A percentile compares a stretch with the other conserved stretches of the same genome.
These are phyloP conservation scores for Nothura maculosa DNA, from an alignment of 2,797 vertebrate species.

Conservation along the genomic window DNA sequence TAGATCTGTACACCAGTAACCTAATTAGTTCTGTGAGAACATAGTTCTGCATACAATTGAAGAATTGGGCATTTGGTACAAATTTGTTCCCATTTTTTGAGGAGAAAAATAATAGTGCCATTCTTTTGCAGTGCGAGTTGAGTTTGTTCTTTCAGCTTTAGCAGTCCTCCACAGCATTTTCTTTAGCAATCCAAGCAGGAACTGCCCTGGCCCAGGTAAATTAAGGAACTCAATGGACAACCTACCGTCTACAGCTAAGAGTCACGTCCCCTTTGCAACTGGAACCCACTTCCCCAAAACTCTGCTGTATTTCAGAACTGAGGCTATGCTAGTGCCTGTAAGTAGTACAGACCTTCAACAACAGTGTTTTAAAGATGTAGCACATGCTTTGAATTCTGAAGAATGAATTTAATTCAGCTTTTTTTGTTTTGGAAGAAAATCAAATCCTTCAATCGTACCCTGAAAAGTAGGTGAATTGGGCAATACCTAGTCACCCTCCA, in stretches of 20 bases:
- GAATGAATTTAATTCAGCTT: not conserved
- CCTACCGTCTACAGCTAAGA: not conserved
- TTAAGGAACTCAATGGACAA: not conserved
- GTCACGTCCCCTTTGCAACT: not conserved
- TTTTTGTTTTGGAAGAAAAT: not conserved
- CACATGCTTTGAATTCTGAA: not conserved
- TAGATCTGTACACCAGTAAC: not conserved
- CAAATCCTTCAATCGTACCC: not conserved
- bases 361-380: fast-evolving
- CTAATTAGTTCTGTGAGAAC: not conserved
- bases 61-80: not conserved
- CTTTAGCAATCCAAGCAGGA: fast-evolving
- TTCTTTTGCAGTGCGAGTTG: not conserved
- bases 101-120: not conserved
- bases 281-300: fast-evolving
- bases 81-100: not conserved
- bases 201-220: not conserved
- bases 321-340: not conserved
- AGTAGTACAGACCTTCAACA: not conserved
- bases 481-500: not conserved
- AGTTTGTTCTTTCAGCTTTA: not conserved
- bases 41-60: not conserved
- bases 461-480: not conserved
- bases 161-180: not conserved
- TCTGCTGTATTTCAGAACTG: not conserved